Percentiles rank a stretch among this genome's conserved stretches.
Conservation (phyloP, 30 jellyfish, hydroid and myxozoan species). For the Aurelia sp. region DNA sequence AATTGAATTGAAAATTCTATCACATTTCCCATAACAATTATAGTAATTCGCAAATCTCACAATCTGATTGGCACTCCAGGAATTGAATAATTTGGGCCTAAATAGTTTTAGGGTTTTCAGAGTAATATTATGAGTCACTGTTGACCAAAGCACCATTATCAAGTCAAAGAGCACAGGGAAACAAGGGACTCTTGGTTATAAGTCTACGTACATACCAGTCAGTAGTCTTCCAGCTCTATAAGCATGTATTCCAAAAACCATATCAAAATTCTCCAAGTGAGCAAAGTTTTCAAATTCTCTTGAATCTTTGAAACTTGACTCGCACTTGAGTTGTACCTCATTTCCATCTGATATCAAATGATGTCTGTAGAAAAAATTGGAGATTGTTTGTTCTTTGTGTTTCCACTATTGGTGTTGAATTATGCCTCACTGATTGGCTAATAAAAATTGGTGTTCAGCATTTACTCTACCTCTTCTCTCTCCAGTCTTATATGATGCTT, state of each 20-base stretch:
- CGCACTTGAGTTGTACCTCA: constrained; percentile 25
- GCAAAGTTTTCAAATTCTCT: constrained; percentile 18
- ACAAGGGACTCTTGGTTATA: too few species aligned
- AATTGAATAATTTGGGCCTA: too few species aligned
- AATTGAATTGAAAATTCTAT: too few species aligned
- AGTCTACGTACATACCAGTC: constrained; percentile 22
- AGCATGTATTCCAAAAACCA: constrained; percentile 83
- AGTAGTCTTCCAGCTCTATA: constrained; percentile 76
- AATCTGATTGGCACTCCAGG: too few species aligned
- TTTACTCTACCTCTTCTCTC: too few species aligned
- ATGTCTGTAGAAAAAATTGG: constrained; percentile 18
- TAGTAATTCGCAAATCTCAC: too few species aligned
- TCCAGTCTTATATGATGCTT: not conserved
- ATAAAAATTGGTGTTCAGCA: too few species aligned
- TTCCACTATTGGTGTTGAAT: not conserved
- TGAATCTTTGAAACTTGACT: constrained; percentile 33
- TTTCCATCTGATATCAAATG: constrained; percentile 35
- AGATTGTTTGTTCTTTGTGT: not conserved
- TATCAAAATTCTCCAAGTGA: not conserved
- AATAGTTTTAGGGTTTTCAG: too few species aligned
- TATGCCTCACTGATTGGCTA: not conserved
- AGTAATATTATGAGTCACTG: too few species aligned
- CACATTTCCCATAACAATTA: too few species aligned
- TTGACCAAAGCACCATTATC: too few species aligned
- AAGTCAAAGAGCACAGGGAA: too few species aligned